A percentile compares a stretch with the other conserved stretches of the same genome.
Evolutionary conservation across 2,797 vertebrate species (phyloP).

Genomic region (Centropyge bicolor): DNA sequence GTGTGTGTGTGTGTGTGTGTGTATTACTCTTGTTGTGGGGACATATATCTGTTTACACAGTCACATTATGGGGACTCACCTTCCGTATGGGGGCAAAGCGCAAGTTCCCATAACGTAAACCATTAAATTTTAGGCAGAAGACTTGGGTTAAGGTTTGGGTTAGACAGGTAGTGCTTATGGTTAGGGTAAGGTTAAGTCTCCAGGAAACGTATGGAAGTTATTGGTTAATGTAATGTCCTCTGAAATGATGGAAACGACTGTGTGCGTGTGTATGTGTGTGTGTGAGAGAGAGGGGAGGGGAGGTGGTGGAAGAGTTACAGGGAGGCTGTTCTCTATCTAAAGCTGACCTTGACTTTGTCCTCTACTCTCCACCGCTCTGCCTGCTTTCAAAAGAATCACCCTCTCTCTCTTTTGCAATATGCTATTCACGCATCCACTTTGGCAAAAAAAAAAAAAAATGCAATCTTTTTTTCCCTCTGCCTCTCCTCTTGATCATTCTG

Average conservation of each 20-base stretch:
- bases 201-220: no score
- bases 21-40: no score
- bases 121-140: no score
- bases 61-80: no score
- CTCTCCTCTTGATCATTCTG: slow-evolving; percentile 76
- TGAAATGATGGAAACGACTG: no score
- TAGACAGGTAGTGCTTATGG: no score
- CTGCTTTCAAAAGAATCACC: slow-evolving; percentile 61
- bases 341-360: slow-evolving; percentile 82
- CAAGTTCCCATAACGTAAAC: no score
- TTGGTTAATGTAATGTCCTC: no score
- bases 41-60: no score
- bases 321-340: slow-evolving; percentile 66
- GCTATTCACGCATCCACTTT: slow-evolving; percentile 67
- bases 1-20: slow-evolving; percentile 8
- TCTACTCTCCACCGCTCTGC: slow-evolving; percentile 56
- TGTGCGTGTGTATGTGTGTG: slow-evolving; percentile 28
- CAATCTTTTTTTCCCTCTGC: slow-evolving; percentile 39
- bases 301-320: slow-evolving; percentile 45
- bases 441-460: slow-evolving; percentile 51
- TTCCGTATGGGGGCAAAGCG: no score
- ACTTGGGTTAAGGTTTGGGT: no score
- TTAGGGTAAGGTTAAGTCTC: no score
- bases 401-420: slow-evolving; percentile 54
- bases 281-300: background rate